Evolutionary conservation across 2,113 vertebrate genomes (phyloP).

Genomic region (Rhagologus leucostigma): DNA sequence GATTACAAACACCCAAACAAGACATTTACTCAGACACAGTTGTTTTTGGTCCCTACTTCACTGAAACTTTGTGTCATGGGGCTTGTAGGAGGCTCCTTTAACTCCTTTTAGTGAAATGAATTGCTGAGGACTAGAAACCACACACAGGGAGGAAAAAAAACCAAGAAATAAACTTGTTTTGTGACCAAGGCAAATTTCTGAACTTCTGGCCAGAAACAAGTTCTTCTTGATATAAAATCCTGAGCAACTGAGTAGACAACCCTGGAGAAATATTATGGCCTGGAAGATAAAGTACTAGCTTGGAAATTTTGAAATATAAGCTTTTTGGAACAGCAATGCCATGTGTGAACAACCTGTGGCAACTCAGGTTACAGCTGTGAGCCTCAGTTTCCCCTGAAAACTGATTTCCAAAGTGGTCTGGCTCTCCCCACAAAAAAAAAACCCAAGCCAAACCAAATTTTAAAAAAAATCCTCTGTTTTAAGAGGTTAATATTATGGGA

Average conservation of each 20-base stretch:
- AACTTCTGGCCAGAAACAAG: background rate
- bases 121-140: background rate
- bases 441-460: background rate
- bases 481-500: fast-evolving
- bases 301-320: background rate
- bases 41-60: background rate
- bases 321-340: background rate
- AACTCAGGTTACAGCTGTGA: background rate
- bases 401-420: background rate
- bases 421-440: background rate
- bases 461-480: background rate
- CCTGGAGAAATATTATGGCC: background rate
- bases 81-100: background rate
- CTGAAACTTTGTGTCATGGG: background rate
- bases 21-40: background rate
- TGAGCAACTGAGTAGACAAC: background rate
- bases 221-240: background rate
- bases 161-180: background rate
- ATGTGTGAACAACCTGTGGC: background rate
- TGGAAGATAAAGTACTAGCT: background rate
- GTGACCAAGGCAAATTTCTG: background rate
- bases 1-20: slow-evolving; percentile 9
- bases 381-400: background rate
- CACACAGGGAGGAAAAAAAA: fast-evolving
- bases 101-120: background rate